Evolutionary conservation across 2,113 vertebrate species (phyloP), one percentile per base, ranked within the genome.

Genomic region (Pyrgilauda ruficollis): DNA sequence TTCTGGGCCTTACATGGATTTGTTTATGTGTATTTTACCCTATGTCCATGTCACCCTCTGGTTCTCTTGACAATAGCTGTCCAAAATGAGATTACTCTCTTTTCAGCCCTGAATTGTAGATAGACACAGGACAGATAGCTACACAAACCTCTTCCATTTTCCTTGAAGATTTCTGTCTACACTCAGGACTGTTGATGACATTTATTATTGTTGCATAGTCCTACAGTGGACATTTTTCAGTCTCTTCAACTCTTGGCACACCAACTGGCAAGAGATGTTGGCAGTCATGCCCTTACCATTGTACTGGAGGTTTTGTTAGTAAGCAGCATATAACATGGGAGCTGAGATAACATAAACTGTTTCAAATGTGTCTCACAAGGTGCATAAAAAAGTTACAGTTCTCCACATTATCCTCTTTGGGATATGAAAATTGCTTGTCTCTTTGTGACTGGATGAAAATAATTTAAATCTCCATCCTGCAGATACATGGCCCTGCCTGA

Each of bases 291-390:
- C 44, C 41, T 69, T 74, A 16, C 15, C 3, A 4, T 47, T 33
- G 18, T 47, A 43, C 31, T 74, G 61, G 10, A 61, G 46, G 26
- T 18, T 64, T 27, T 55, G n/a, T 31, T 47, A 39, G 15, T 58
- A 2, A 3, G 21, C 24, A 72, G 19, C 2, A 7, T 0, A 2
- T 28, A 80, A 68, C 0, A 0, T 0, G 5, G 35, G 35, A 59
- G 15, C 27, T 73, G 20, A 44, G 67, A 73, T 28, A 84, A 46
- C 6, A 20, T 9, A 44, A 73, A 14, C 13, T 56, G 7, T 77
- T 77, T 11, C 20, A 81, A 77, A 75, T 44, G 6, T 35, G 10
- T 66, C 41, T 86, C 37, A 62, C n/a, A 62, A 74, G 37, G 24
- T 47, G 49, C 15, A 30, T 39, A 21, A 43, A 87, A 46, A 81